These are phyloP conservation scores for Mongoloraphidia duomilia DNA, from an alignment of 2,888 invertebrate species.

Conservation along the genomic window DNA sequence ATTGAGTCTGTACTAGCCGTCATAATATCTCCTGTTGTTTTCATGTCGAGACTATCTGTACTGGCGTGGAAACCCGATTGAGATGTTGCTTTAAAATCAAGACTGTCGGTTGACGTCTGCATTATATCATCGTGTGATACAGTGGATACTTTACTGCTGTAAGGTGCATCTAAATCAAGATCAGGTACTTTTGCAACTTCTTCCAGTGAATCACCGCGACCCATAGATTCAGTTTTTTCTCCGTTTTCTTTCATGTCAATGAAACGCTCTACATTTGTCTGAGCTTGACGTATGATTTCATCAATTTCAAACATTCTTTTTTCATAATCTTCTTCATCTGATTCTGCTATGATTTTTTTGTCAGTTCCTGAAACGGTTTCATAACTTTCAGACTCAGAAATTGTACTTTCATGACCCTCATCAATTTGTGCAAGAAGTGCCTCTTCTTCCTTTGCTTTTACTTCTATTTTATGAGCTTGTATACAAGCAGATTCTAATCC, in stretches of 20 bases:
- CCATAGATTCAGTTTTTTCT: constrained; percentile 38
- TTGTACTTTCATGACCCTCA: constrained; percentile 34
- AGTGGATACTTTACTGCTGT: constrained; percentile 19
- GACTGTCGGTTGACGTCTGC: constrained; percentile 47
- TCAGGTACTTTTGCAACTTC: constrained; percentile 38
- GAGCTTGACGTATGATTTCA: constrained; percentile 51
- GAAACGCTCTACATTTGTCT: constrained; percentile 48
- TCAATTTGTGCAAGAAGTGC: constrained; percentile 46
- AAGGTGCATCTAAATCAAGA: constrained; percentile 32
- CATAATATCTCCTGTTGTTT: constrained; percentile 38
- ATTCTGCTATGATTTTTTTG: constrained; percentile 41
- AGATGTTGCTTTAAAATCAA: constrained; percentile 34
- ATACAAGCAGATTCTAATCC: constrained; percentile 77
- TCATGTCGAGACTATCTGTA: constrained; percentile 52
- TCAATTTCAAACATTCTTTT: constrained; percentile 53
- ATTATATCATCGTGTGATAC: constrained; percentile 33
- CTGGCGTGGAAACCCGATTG: constrained; percentile 41
- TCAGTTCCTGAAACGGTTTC: constrained; percentile 46
- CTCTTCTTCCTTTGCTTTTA: constrained; percentile 74
- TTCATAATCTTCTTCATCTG: constrained; percentile 44
- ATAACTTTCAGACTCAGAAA: constrained; percentile 41
- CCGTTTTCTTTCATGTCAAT: constrained; percentile 37
- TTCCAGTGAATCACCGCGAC: constrained; percentile 35
- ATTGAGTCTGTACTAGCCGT: constrained; percentile 43
- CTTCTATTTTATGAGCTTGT: constrained; percentile 69